Evolutionary conservation across 2,113 vertebrate genomes (phyloP).

Genomic region (Hippocampus comes): DNA sequence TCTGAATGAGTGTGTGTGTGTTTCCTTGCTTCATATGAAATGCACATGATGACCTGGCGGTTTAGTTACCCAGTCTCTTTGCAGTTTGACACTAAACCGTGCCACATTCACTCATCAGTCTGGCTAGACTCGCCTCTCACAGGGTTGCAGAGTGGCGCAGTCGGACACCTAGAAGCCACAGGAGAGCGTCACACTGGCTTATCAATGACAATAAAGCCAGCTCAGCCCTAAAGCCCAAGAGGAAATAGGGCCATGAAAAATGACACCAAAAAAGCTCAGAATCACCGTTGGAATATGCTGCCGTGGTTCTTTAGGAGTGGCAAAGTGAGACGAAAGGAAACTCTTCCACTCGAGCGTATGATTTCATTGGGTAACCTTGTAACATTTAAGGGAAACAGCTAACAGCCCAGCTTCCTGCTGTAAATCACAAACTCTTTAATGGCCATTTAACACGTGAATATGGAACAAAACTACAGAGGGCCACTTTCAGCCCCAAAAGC

Average conservation of each 20-base stretch:
- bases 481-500: conserved; percentile 31
- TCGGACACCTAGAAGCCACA: conserved; percentile 28
- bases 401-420: conserved; percentile 25
- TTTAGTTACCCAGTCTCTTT: background rate
- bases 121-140: conserved; percentile 17
- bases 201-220: conserved; percentile 28
- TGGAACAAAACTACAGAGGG: conserved; percentile 26
- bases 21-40: conserved; percentile 1
- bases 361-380: conserved; percentile 17
- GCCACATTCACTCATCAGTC: conserved; percentile 9
- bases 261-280: conserved; percentile 4
- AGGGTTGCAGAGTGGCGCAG: conserved; percentile 1
- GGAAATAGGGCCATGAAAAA: conserved; percentile 17
- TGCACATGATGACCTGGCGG: background rate
- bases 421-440: conserved; percentile 51
- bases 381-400: conserved; percentile 13
- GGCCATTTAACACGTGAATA: conserved; percentile 42
- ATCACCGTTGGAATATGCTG: conserved; percentile 2
- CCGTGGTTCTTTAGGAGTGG: conserved; percentile 11
- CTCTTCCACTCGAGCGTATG: conserved; percentile 12
- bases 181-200: conserved; percentile 17
- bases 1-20: background rate
- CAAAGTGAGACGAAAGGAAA: conserved; percentile 12
- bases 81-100: conserved; percentile 3
- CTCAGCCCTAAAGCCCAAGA: conserved; percentile 7